phyloP scores from a whole-genome alignment of 2,113 vertebrate species.

The Labeo catla region DNA sequence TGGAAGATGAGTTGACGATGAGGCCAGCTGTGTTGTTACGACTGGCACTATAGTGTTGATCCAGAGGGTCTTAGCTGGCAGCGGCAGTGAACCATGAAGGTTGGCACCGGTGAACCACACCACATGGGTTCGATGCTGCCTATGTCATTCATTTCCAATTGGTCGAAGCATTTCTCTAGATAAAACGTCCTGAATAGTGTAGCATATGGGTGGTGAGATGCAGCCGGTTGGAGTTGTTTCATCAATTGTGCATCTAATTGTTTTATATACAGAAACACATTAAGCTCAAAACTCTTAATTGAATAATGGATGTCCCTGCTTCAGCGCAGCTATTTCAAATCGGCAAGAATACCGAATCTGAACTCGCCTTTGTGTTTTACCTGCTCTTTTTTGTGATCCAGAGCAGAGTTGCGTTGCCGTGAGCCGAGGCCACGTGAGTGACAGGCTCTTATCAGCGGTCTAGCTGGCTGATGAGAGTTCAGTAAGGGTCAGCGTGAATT shows the following conservation, averaged over 20 bases:
- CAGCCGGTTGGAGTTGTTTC: neutral
- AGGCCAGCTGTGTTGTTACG: constrained; percentile 31
- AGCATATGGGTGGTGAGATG: constrained; percentile 25
- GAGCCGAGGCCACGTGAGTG: constrained; percentile 67
- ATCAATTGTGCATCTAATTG: constrained; percentile 24
- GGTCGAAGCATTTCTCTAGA: neutral
- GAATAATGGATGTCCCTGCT: constrained; percentile 35
- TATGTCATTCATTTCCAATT: constrained; percentile 34
- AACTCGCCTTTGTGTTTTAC: constrained; percentile 18
- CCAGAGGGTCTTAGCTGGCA: constrained; percentile 26
- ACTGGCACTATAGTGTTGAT: neutral
- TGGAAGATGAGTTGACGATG: neutral
- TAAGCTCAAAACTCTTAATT: constrained; percentile 23
- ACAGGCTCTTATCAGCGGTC: constrained; percentile 73
- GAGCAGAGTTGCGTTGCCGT: constrained; percentile 27
- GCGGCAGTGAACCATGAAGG: neutral
- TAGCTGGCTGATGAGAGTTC: constrained; percentile 72
- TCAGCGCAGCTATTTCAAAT: neutral
- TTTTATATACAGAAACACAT: constrained; percentile 34
- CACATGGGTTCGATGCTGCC: neutral
- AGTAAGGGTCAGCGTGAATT: constrained; percentile 77
- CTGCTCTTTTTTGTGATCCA: neutral
- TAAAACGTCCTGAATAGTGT: constrained; percentile 1
- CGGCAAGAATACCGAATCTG: neutral
- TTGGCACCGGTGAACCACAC: neutral